Conservation (phyloP, 2,797 vertebrate genomes). For the Adrianichthys oophorus region DNA sequence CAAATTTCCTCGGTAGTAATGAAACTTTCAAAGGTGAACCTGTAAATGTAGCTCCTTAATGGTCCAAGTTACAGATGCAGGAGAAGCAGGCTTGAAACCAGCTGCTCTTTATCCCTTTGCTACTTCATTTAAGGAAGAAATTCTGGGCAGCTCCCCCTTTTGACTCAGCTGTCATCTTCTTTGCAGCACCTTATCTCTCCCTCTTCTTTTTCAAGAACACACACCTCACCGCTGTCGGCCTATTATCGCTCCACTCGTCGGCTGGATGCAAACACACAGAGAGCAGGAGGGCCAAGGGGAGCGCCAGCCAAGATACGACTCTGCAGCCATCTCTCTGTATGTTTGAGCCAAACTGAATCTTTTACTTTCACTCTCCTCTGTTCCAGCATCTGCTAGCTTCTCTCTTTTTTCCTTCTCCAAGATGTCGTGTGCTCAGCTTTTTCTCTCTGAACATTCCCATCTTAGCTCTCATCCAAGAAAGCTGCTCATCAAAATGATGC, state of each 20-base stretch:
- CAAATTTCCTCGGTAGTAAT: no score
- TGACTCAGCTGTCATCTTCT: conserved; percentile 49
- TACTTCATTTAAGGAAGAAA: conserved; percentile 31
- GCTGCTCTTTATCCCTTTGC: conserved; percentile 26
- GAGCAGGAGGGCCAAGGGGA: conserved; percentile 14
- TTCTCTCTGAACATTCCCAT: conserved; percentile 4
- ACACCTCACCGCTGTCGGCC: conserved; percentile 14
- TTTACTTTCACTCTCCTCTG: conserved; percentile 2
- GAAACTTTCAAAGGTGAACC: conserved; percentile 11
- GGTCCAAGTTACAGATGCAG: not conserved
- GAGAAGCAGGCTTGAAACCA: conserved; percentile 3
- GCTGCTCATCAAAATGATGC: not conserved
- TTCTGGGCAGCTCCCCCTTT: conserved; percentile 20
- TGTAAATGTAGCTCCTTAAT: conserved; percentile 16
- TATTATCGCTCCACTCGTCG: conserved; percentile 8
- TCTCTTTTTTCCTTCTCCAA: conserved; percentile 13
- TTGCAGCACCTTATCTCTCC: not conserved
- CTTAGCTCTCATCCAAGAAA: not conserved
- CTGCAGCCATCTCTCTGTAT: conserved; percentile 1
- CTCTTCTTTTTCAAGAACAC: not conserved
- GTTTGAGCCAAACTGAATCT: conserved; percentile 11
- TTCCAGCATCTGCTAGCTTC: conserved; percentile 17
- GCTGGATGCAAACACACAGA: conserved; percentile 14
- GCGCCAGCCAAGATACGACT: conserved; percentile 26
- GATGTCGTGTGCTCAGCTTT: conserved; percentile 5